These are phyloP conservation scores for Taphrorychus bicolor DNA, from an alignment of 2,888 invertebrate species.

Conservation along the genomic window DNA sequence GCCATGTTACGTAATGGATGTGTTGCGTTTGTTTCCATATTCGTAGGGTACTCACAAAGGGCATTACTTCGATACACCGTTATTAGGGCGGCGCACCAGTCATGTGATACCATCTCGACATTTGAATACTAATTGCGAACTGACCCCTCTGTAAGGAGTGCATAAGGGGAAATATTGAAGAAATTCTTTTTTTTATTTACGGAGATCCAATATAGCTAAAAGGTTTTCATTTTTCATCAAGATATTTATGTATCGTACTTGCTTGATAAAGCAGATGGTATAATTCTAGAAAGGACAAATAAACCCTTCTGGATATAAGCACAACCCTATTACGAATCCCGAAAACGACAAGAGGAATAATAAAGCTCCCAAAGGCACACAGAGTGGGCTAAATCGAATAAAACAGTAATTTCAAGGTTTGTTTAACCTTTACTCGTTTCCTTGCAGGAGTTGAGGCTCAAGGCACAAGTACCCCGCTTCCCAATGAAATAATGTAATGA, in stretches of 20 bases:
- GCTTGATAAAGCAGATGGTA: too few species aligned
- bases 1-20: conserved; percentile 57
- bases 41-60: conserved; percentile 54
- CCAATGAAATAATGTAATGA: not conserved
- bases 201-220: not conserved
- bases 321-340: conserved; percentile 34
- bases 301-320: conserved; percentile 10
- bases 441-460: conserved; percentile 16
- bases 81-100: conserved; percentile 58
- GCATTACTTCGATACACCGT: conserved; percentile 58
- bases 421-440: conserved; percentile 41
- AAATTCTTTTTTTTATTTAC: not conserved
- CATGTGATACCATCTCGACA: conserved; percentile 56
- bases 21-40: conserved; percentile 58
- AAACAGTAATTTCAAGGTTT: conserved; percentile 44
- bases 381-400: conserved; percentile 40
- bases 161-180: not conserved
- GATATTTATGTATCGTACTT: too few species aligned
- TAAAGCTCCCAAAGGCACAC: conserved; percentile 30
- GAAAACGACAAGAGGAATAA: conserved; percentile 37
- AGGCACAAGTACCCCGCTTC: not conserved
- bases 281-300: not conserved
- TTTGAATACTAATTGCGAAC: conserved; percentile 56
- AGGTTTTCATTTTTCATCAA: not conserved
- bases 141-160: conserved; percentile 17